A percentile compares a stretch with the other conserved stretches of the same genome.
Conservation (phyloP, 2,797 vertebrate species). For the Limosa lapponica region DNA sequence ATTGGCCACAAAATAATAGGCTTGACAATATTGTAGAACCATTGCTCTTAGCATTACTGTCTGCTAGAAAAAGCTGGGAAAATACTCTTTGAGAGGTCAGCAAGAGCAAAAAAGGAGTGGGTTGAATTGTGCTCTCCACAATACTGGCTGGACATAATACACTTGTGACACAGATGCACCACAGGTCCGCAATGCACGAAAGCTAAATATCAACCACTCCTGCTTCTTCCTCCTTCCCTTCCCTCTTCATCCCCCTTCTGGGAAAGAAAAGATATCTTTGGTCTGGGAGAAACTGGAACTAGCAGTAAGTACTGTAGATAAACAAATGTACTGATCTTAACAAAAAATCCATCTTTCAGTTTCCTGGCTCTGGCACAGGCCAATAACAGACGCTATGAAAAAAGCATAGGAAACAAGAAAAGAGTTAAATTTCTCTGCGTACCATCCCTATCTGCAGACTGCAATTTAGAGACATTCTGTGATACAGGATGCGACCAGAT, state of each 20-base stretch:
- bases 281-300: background rate
- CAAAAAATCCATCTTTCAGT: background rate
- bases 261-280: background rate
- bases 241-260: background rate
- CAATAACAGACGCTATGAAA: background rate
- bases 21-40: background rate
- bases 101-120: background rate
- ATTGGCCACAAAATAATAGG: conserved; percentile 27
- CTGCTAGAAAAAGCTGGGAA: background rate
- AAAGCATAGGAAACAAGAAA: background rate
- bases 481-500: background rate
- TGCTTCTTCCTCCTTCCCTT: background rate
- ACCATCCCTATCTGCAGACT: background rate
- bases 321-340: background rate
- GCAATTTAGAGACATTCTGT: background rate
- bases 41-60: background rate
- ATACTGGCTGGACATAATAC: background rate
- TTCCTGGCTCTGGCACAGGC: background rate
- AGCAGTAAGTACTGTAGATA: background rate
- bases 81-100: conserved; percentile 3
- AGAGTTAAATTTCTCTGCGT: background rate
- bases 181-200: background rate
- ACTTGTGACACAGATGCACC: background rate
- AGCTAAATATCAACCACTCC: background rate
- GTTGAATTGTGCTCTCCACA: background rate